phyloP scores from a whole-genome alignment of 2,797 vertebrate species.

The Epinephelus awoara region DNA sequence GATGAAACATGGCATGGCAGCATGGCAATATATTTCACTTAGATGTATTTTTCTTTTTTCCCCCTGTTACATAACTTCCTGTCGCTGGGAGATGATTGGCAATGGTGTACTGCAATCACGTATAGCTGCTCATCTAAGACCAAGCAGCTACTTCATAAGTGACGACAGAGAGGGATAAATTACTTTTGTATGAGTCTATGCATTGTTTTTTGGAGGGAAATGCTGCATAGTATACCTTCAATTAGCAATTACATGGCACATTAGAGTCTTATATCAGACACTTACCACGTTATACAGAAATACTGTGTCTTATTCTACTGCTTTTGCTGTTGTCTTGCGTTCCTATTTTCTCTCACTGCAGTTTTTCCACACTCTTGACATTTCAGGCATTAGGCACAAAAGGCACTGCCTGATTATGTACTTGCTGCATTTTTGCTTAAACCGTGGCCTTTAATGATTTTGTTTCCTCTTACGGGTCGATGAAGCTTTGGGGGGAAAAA shows the following conservation, averaged over 20 bases:
- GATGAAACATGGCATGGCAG: conserved; percentile 39
- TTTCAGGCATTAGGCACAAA: conserved; percentile 55
- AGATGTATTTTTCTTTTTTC: conserved; percentile 4
- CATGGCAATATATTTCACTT: conserved; percentile 31
- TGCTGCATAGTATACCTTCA: not conserved
- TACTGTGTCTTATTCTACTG: not conserved
- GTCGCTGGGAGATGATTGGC: conserved; percentile 8
- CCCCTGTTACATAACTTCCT: conserved; percentile 2
- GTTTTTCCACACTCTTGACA: conserved; percentile 36
- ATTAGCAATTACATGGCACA: conserved; percentile 10
- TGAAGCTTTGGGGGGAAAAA: conserved; percentile 30
- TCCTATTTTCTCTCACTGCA: conserved; percentile 16
- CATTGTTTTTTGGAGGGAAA: not conserved
- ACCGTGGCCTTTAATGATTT: conserved; percentile 64
- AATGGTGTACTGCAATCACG: not conserved
- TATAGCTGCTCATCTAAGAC: not conserved
- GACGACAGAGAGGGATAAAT: too few species aligned
- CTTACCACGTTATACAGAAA: not conserved
- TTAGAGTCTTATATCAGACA: not conserved
- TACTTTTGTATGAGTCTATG: not conserved
- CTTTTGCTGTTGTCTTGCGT: not conserved
- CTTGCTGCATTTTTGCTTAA: conserved; percentile 61
- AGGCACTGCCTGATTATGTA: conserved; percentile 50
- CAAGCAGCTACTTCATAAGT: not conserved
- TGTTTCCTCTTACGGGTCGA: conserved; percentile 56